Base-by-base conservation (phyloP, 2,113 vertebrate species). In the Callionymus lyra region DNA sequence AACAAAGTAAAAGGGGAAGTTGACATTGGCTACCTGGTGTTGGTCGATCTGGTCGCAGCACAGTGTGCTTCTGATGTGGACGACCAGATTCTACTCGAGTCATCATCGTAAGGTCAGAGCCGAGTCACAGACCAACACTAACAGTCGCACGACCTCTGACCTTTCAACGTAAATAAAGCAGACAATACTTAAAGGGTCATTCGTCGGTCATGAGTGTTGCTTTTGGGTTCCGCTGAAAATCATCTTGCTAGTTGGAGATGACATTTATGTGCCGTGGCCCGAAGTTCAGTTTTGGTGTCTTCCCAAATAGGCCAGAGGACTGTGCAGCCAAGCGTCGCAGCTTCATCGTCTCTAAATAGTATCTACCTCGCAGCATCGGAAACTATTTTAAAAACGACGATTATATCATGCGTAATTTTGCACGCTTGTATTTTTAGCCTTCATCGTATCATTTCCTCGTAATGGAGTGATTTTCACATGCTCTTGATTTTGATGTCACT, bases 231-330 rank as follows among this genome's bases (percentile, higher is more conserved):
- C 8, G 21, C 4, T 38, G 31, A 32, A 44, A 40, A 12, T 16
- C 17, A 15, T 45, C 44, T 33, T n/a, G n/a, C n/a, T n/a, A n/a
- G n/a, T n/a, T 15, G 4, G 17, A 39, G 3, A 27, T 68, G 64
- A 60, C 61, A 58, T 56, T 73, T 55, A 34, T 43, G 44, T 18
- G 44, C 45, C 36, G 50, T 31, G 37, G 34, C 51, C n/a, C 6
- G 53, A 34, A 53, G 50, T 37, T 34, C 40, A 11, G 35, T 34
- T 41, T 3, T 38, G 16, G 13, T 10, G 12, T 2, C 3, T 14
- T 13, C 16, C 21, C 27, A 16, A 15, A 44, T 34, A 18, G 16
- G 12, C 8, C 1, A 8, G n/a, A 35, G 15, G 34, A 53, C 32
- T 41, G 21, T 44, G 1, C 14, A 1, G 49, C 34, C 44, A 41